Base-by-base conservation (phyloP, 2,113 vertebrate species). In the Bubo bubo region DNA sequence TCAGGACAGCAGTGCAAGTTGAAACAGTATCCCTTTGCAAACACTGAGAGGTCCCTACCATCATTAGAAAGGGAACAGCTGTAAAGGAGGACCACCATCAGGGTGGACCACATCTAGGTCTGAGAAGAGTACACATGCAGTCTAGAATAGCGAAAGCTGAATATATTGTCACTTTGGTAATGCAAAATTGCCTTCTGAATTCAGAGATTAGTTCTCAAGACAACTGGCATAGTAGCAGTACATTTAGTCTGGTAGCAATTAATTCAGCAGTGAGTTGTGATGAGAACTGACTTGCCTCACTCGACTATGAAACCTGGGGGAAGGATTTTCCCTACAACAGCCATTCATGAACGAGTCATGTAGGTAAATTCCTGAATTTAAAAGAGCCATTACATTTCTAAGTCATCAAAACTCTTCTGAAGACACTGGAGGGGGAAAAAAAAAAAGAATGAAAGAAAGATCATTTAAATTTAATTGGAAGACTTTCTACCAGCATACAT, bases 1-100 rank as follows among this genome's bases (percentile, higher is more conserved):
- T 87, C 8, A 47, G 56, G 77, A 56, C 66, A 68, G 84, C 76
- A 72, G 2, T 53, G 47, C 37, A 74, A 63, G 60, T 6, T 90
- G 89, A 90, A 96, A 96, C 22, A 85, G 16, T 28, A 88, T 85
- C 58, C 74, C 32, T 79, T 27, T 43, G 58, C 92, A 96, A 88
- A 82, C 84, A 88, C 34, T 1, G 15, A 30, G 67, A 55, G 23
- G 28, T 64, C 39, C 9, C 34, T 20, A 2, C 39, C 56, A 41
- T 10, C 49, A 10, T 20, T 14, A 53, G 24, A 35, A 85, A 72
- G n/a, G 15, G 34, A 89, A 22, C 23, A 59, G 32, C 2, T 74
- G 59, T 26, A 39, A 32, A 81, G 58, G 11, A 84, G 73, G 7
- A 55, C 1, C 12, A 34, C 22, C 60, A 49, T 10, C 32, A 37